Evolutionary conservation across 2,113 vertebrate genomes (phyloP), one percentile per base, ranked within the genome.

Genomic region (Vulpes vulpes): DNA sequence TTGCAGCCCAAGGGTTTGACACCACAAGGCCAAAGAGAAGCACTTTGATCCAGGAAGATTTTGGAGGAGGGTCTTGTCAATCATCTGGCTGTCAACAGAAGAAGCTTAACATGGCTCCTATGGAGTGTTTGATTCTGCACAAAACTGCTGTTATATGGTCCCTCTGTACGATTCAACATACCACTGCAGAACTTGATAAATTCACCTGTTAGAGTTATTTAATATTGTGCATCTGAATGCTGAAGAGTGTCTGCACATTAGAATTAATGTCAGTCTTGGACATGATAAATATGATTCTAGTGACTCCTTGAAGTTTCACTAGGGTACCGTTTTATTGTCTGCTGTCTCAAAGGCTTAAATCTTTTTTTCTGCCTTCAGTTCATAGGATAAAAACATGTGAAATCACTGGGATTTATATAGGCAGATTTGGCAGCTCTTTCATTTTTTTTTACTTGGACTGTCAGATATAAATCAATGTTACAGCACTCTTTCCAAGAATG

Each of bases 361-460:
- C 94, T 97, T 94, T 96, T 97, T 94, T 94, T 90, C 93, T 97
- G 97, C 88, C 85, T 91, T 97, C 85, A 96, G 91, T 97, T 98
- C 97, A 96, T 98, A 96, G 88, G 95, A 97, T 96, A 91, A 93
- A 97, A 98, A 94, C 96, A 96, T 96, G 98, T 97, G 97, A 98
- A 97, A 97, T 98, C 96, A 69, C 94, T 98, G 95, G 91, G 91
- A 97, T 98, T 98, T 98, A 98, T 98, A 98, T 97, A 98, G 98
- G 98, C 98, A 96, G 96, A 97, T 97, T 97, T 98, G 97, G 97
- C 97, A 98, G 95, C 91, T 94, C 96, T 94, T 96, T 95, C 92
- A 85, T 94, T 97, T 97, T 92, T 92, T n/a, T 92, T 92, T 32
- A 96, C 97, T 98, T 97, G 98, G 96, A 97, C 97, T 98, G 98